These are phyloP conservation scores for Chaetoderma sp. DNA, from an alignment of 2,888 invertebrate species.

Conservation along the genomic window DNA sequence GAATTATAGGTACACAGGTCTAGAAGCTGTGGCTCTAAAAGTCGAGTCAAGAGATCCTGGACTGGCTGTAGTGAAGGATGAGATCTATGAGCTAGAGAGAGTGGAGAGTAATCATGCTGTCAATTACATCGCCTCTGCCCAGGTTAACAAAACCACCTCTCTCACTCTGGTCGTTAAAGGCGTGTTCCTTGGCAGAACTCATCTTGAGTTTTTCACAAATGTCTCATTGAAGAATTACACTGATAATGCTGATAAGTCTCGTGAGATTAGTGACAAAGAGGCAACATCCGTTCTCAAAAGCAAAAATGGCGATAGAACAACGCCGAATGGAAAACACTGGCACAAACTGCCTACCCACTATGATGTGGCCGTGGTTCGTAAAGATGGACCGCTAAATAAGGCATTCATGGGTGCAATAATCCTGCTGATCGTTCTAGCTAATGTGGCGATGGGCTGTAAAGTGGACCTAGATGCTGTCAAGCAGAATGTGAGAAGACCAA, in stretches of 20 bases:
- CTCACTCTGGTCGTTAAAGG: no score
- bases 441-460: conserved; percentile 71
- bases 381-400: conserved; percentile 41
- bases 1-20: no score
- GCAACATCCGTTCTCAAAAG: no score
- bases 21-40: no score
- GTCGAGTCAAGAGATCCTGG: no score
- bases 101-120: no score
- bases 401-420: conserved; percentile 64
- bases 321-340: no score
- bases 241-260: neutral
- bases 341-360: conserved; percentile 7
- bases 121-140: no score
- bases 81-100: no score
- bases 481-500: conserved; percentile 69
- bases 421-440: conserved; percentile 63
- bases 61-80: no score
- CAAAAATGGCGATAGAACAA: no score
- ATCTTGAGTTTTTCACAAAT: neutral
- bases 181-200: neutral
- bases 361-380: conserved; percentile 41
- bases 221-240: neutral
- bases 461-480: conserved; percentile 67
- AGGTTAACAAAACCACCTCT: no score
- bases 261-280: neutral